Base-by-base conservation (phyloP, 2,113 vertebrate genomes). In the Falcunculus frontatus region DNA sequence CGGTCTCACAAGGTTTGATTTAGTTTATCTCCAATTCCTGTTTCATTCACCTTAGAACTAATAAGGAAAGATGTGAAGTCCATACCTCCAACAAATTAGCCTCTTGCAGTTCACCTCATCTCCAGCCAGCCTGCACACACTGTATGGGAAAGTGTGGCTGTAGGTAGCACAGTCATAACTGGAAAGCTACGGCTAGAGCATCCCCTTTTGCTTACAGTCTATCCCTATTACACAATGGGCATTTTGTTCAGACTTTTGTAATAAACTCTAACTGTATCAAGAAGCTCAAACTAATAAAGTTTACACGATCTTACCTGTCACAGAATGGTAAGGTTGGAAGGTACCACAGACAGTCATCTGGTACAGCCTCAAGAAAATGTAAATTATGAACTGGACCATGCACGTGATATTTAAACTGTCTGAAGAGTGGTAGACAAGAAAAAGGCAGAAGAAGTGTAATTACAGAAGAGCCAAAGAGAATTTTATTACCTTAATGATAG, bases 301-400 rank as follows among this genome's bases (percentile, higher is more conserved):
- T 10, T n/a, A 65, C 13, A 21, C 95, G 82, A 62, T 29, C 46
- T 89, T 84, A n/a, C 25, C 30, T 32, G 23, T 22, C 63, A 49
- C 47, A 56, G 12, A 42, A 41, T 20, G 26, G 8, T 13, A 14
- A 42, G n/a, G 18, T 23, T 37, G 49, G 26, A 83, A 47, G 18
- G 22, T 18, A 49, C 14, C 26, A 23, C n/a, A 37, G n/a, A 22
- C 0, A 0, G 33, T 39, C 37, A 62, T 17, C 55, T 32, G 25
- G 14, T 49, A 53, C 47, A 49, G 22, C 32, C 35, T 69, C 22
- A 63, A 89, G 63, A 57, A 95, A 89, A 64, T 85, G 59, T 47
- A 90, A 84, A 46, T 92, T 68, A 30, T 75, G 23, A 83, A 37
- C 41, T 94, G 82, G 30, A 80, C 90, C 42, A 80, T 46, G 4